Evolutionary conservation across 92 coral and sea anemone species (phyloP).

Genomic region (Pocillopora meandrina): DNA sequence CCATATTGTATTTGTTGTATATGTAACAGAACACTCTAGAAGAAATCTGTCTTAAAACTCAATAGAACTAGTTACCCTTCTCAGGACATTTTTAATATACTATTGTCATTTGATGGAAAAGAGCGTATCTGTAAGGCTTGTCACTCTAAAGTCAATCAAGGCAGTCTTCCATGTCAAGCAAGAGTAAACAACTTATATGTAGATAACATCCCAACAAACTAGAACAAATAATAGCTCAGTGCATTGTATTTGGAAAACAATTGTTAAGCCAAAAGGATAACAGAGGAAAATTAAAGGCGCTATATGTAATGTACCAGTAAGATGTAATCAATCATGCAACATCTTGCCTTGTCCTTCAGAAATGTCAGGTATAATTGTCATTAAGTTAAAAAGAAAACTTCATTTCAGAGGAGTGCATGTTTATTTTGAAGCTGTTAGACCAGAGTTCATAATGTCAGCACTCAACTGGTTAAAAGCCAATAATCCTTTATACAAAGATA

Average conservation of each 20-base stretch:
- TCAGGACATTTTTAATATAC: constrained; percentile 41
- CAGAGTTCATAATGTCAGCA: constrained; percentile 26
- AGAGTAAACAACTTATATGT: constrained; percentile 42
- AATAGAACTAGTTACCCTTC: constrained; percentile 24
- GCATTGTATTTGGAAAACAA: constrained; percentile 48
- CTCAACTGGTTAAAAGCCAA: no score
- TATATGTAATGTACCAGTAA: constrained; percentile 30
- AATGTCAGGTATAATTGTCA: constrained; percentile 50
- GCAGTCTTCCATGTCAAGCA: constrained; percentile 51
- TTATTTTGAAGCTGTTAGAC: constrained; percentile 57
- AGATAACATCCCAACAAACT: constrained; percentile 55
- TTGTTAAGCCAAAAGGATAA: constrained; percentile 56
- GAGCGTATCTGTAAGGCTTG: constrained; percentile 49
- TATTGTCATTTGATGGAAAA: constrained; percentile 54
- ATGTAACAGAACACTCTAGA: constrained; percentile 44
- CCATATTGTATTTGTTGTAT: constrained; percentile 48
- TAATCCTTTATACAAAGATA: no score
- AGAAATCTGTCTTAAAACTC: constrained; percentile 44
- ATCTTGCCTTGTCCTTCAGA: constrained; percentile 58
- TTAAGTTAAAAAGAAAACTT: constrained; percentile 50
- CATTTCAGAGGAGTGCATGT: constrained; percentile 57
- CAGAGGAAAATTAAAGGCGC: constrained; percentile 59
- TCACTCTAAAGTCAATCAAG: constrained; percentile 42
- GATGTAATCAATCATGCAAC: constrained; percentile 33
- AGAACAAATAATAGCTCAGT: constrained; percentile 54